A percentile compares a stretch with the other conserved stretches of the same genome.
phyloP scores from a whole-genome alignment of 2,888 invertebrate genomes.

The Ectemnius continuus region DNA sequence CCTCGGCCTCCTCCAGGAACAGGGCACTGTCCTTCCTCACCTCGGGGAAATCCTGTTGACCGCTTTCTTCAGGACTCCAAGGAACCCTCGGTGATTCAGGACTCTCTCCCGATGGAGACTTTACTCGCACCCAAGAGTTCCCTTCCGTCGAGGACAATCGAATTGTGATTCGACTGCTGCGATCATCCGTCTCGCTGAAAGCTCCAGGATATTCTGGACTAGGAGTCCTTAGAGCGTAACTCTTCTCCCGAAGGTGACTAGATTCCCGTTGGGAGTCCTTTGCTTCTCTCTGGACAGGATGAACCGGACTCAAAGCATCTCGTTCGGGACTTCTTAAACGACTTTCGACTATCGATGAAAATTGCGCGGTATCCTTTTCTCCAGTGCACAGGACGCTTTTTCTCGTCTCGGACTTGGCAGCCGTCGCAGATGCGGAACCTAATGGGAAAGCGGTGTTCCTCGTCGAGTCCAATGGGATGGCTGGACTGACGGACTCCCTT shows the following conservation, averaged over 20 bases:
- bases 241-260: constrained; percentile 1
- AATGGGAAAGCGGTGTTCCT: constrained; percentile 34
- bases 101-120: background rate
- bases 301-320: background rate
- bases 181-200: background rate
- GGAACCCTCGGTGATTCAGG: constrained; percentile 29
- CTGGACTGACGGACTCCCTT: constrained; percentile 15
- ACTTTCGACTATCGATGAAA: background rate
- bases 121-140: no score
- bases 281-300: background rate
- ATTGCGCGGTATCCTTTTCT: background rate
- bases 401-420: constrained; percentile 10
- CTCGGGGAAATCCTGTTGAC: constrained; percentile 57
- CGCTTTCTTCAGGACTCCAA: constrained; percentile 49
- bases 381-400: background rate
- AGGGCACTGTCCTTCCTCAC: constrained; percentile 69
- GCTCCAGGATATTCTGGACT: background rate
- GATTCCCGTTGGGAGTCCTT: background rate
- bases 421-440: constrained; percentile 12
- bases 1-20: constrained; percentile 63
- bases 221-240: background rate
- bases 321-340: background rate
- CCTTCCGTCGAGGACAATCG: constrained; percentile 10
- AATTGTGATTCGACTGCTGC: constrained; percentile 14
- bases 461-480: constrained; percentile 21